Conservation (phyloP, 2,888 invertebrate species). For the Temnothorax ravouxi region DNA sequence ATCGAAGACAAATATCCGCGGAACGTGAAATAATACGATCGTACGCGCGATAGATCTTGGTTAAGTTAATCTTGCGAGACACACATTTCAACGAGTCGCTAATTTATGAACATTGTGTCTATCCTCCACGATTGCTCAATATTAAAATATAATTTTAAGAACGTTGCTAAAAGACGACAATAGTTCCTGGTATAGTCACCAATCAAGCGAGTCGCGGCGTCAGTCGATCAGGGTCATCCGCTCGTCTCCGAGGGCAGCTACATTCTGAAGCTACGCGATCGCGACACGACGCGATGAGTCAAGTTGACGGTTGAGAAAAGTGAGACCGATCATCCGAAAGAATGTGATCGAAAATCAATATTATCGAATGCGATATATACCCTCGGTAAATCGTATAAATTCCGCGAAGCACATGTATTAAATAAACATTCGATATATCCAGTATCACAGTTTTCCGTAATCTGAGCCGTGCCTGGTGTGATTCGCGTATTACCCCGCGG, state of each 20-base stretch:
- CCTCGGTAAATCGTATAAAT: background rate
- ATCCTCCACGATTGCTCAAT: background rate
- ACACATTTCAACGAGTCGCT: too few relatives aligned
- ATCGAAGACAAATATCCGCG: too few relatives aligned
- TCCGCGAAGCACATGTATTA: background rate
- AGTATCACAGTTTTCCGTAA: background rate
- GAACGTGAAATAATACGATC: too few relatives aligned
- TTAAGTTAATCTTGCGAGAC: too few relatives aligned
- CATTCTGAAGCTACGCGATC: background rate
- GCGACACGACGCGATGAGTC: background rate
- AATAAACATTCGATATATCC: background rate
- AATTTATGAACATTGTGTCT: background rate
- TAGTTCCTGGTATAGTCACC: background rate
- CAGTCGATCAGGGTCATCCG: background rate
- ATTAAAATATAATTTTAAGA: background rate
- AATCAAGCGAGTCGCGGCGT: background rate
- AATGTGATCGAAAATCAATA: too few relatives aligned
- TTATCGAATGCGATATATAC: background rate
- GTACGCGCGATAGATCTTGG: too few relatives aligned
- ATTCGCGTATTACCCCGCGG: background rate
- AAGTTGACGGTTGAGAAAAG: background rate
- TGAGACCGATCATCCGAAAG: too few relatives aligned
- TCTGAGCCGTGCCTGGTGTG: background rate
- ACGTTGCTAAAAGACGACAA: background rate
- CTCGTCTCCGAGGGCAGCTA: background rate